Evolutionary conservation across 2,113 vertebrate species (phyloP).

Genomic region (Desmodus rotundus): DNA sequence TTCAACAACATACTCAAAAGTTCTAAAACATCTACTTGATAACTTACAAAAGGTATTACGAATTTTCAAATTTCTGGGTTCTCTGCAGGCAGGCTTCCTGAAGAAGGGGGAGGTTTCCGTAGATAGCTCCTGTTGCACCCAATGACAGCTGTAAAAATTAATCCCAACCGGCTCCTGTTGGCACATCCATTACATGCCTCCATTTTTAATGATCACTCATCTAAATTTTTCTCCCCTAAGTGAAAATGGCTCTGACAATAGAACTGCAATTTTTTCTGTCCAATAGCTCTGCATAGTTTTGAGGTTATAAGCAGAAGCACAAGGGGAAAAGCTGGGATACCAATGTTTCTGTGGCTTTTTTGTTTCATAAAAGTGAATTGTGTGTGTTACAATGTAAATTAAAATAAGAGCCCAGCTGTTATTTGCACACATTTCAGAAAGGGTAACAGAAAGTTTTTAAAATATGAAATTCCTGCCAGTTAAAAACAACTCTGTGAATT

Average conservation of each 20-base stretch:
- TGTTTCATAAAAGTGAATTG: background rate
- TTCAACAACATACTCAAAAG: background rate
- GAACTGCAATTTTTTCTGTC: background rate
- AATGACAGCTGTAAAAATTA: background rate
- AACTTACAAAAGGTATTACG: background rate
- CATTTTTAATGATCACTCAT: background rate
- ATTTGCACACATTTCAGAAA: background rate
- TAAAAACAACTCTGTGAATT: background rate
- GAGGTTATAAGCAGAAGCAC: background rate
- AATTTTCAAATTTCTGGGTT: background rate
- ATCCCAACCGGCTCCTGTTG: background rate
- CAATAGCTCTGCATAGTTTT: background rate
- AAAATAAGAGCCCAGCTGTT: background rate
- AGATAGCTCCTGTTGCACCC: background rate
- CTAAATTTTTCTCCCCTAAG: background rate
- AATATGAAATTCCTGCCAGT: background rate
- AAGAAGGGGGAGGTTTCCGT: background rate
- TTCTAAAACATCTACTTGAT: background rate
- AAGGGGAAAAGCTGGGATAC: background rate
- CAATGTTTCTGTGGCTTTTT: background rate
- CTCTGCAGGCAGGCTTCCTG: background rate
- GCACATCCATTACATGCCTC: background rate
- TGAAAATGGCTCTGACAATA: background rate
- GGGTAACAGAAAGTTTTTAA: background rate
- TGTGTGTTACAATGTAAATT: background rate